phyloP scores from a whole-genome alignment of 2,888 invertebrate genomes.

The Drosophila ustulata region DNA sequence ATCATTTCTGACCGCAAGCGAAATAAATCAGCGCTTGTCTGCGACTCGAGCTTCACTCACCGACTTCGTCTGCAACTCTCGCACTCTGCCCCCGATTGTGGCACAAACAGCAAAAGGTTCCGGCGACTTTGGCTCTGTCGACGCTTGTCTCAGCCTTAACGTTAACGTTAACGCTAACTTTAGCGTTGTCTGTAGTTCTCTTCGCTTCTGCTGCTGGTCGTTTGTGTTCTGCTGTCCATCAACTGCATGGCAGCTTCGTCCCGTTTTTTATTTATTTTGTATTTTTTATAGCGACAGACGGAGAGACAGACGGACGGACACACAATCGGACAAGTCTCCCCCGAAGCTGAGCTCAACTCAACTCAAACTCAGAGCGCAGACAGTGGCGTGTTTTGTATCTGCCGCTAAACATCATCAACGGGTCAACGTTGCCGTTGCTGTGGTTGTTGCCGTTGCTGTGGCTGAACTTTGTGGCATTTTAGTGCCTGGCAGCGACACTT shows the following conservation, averaged over 20 bases:
- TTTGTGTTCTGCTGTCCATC: constrained; percentile 65
- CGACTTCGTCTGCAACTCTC: constrained; percentile 1
- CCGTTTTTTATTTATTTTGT: constrained; percentile 46
- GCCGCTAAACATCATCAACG: constrained; percentile 62
- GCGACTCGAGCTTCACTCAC: constrained; percentile 34
- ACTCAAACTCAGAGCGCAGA: constrained; percentile 26
- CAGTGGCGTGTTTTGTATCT: constrained; percentile 72
- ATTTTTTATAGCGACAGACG: constrained; percentile 29
- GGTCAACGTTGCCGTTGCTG: constrained; percentile 52
- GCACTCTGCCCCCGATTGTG: neutral
- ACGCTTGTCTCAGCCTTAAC: constrained; percentile 36
- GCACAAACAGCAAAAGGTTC: constrained; percentile 16
- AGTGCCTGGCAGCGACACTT: constrained; percentile 77
- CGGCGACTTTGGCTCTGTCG: constrained; percentile 48
- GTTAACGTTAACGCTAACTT: too few species aligned
- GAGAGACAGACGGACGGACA: constrained; percentile 9
- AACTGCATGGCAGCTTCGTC: constrained; percentile 47
- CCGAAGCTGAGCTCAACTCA: constrained; percentile 23
- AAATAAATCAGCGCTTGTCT: constrained; percentile 80
- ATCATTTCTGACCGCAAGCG: constrained; percentile 76
- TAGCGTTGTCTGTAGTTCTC: constrained; percentile 29
- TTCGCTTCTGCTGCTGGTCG: constrained; percentile 22
- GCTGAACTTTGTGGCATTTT: constrained; percentile 72
- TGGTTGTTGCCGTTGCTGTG: constrained; percentile 25
- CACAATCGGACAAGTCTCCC: constrained; percentile 42